Evolutionary conservation across 2,113 vertebrate species (phyloP).

Genomic region (Oryzias javanicus): DNA sequence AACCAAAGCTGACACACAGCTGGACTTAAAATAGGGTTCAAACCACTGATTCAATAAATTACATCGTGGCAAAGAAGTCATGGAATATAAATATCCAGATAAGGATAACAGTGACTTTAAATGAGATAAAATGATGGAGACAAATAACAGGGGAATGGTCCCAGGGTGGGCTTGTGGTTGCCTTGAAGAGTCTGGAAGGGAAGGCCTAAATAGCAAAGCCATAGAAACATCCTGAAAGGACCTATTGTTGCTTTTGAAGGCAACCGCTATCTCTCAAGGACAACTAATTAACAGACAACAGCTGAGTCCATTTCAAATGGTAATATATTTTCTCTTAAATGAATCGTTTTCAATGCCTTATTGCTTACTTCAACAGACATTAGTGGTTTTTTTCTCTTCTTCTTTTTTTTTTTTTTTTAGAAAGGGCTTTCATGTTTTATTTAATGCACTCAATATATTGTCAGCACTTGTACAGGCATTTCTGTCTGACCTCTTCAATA

Average conservation of each 20-base stretch:
- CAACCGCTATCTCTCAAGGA: slow-evolving; percentile 77
- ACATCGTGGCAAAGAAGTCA: slow-evolving; percentile 49
- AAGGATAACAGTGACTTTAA: slow-evolving; percentile 69
- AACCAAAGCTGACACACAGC: slow-evolving; percentile 38
- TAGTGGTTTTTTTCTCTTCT: slow-evolving; percentile 32
- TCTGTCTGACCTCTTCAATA: slow-evolving; percentile 63
- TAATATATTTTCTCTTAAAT: slow-evolving; percentile 74
- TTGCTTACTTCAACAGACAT: slow-evolving; percentile 64
- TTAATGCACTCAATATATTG: slow-evolving; percentile 60
- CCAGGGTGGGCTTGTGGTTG: slow-evolving; percentile 63
- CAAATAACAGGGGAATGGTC: slow-evolving; percentile 46
- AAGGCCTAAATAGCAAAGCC: slow-evolving; percentile 73
- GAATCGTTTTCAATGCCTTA: slow-evolving; percentile 69
- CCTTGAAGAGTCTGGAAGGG: slow-evolving; percentile 73
- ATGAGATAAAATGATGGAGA: slow-evolving; percentile 63
- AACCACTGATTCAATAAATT: slow-evolving; percentile 61
- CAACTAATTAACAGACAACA: slow-evolving; percentile 85
- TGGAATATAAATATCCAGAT: slow-evolving; percentile 69
- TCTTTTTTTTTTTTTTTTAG: slow-evolving; percentile 40
- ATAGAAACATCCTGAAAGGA: slow-evolving; percentile 75
- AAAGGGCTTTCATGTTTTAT: slow-evolving; percentile 61
- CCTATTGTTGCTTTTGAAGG: slow-evolving; percentile 74
- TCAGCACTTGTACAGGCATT: slow-evolving; percentile 68
- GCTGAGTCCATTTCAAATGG: slow-evolving; percentile 82
- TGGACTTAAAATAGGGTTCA: slow-evolving; percentile 40